These are phyloP conservation scores for Ailuropoda melanoleuca DNA, from an alignment of 2,113 vertebrate species.

Conservation along the genomic window DNA sequence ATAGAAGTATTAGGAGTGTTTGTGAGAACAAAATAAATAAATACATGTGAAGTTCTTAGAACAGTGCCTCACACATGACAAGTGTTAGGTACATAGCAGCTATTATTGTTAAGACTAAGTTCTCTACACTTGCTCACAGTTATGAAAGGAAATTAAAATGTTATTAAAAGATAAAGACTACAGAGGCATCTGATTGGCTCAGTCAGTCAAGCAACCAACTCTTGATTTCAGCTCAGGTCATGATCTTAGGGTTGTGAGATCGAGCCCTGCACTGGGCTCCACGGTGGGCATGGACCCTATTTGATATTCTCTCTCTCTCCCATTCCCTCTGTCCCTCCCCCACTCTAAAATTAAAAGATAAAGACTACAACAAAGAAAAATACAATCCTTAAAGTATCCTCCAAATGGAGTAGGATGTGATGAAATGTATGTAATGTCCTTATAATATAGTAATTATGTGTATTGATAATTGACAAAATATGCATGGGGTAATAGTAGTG, in stretches of 20 bases:
- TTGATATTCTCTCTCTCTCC: not conserved
- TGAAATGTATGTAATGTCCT: not conserved
- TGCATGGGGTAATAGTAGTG: not conserved
- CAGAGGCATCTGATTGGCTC: not conserved
- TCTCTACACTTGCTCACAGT: not conserved
- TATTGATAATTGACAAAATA: not conserved
- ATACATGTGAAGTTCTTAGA: not conserved
- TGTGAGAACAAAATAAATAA: conserved; percentile 24
- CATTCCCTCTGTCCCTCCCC: not conserved
- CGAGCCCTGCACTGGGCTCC: not conserved
- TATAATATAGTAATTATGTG: not conserved
- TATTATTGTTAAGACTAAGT: not conserved
- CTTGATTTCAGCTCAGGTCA: not conserved
- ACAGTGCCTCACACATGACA: not conserved
- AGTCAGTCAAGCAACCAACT: not conserved
- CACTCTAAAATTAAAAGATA: not conserved
- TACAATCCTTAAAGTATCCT: not conserved
- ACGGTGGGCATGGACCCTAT: not conserved
- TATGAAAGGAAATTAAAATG: not conserved
- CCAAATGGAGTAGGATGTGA: not conserved
- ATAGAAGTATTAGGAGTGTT: not conserved
- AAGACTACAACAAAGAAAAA: not conserved
- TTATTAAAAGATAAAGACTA: not conserved
- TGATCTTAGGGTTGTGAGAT: not conserved
- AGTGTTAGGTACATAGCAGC: not conserved